Evolutionary conservation across 53 echinoderm and acorn worm genomes (phyloP).

Genomic region (Echinarachnius parma): DNA sequence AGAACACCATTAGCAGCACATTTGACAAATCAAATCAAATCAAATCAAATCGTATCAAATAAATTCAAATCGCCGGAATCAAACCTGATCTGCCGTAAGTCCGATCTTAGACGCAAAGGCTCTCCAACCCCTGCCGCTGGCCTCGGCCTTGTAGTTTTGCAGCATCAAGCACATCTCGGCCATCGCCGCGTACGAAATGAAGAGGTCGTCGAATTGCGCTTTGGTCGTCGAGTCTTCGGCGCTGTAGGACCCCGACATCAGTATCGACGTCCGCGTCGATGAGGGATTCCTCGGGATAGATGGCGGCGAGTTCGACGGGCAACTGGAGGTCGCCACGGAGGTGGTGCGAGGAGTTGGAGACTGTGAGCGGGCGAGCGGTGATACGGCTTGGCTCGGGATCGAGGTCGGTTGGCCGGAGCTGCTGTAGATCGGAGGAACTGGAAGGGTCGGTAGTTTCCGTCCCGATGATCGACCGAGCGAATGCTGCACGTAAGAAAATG

Average conservation of each 20-base stretch:
- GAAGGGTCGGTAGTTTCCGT: neutral
- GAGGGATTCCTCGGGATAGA: neutral
- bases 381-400: neutral
- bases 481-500: conserved; percentile 9
- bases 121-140: conserved; percentile 10
- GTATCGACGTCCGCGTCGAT: neutral
- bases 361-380: neutral
- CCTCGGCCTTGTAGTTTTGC: neutral
- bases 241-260: conserved; percentile 6
- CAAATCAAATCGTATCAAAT: too few relatives aligned
- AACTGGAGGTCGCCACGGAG: neutral
- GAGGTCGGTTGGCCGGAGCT: neutral
- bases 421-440: neutral
- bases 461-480: conserved; percentile 18
- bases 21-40: too few relatives aligned
- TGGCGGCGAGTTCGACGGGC: conserved; percentile 13
- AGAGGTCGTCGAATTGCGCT: conserved; percentile 10
- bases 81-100: neutral
- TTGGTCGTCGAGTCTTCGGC: neutral
- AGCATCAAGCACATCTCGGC: conserved; percentile 13
- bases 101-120: conserved; percentile 2
- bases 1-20: too few relatives aligned
- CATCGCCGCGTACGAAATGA: conserved; percentile 3
- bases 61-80: too few relatives aligned
- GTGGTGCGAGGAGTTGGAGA: neutral